phyloP scores from a whole-genome alignment of 2,113 vertebrate genomes.

The Rattus norvegicus region GRCr8 NC_086034.1:45205001-45205500 shows the following conservation, averaged over 20 bases:
- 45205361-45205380: not conserved
- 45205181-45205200: not conserved
- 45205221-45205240: not conserved
- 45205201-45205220: not conserved
- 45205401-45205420: not conserved
- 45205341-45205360: not conserved
- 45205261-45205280: not conserved
- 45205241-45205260: not conserved
- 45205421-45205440: not conserved
- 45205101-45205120: constrained; percentile 33
- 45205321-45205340: constrained; percentile 49
- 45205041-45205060: constrained; percentile 34
- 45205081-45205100: constrained; percentile 49
- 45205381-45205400: constrained; percentile 10
- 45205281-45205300: not conserved
- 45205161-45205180: not conserved
- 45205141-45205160: not conserved
- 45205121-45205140: not conserved
- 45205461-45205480: constrained; percentile 64
- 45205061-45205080: constrained; percentile 32
- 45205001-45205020: constrained; percentile 30
- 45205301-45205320: not conserved
- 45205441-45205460: constrained; percentile 54
- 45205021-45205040: constrained; percentile 29
- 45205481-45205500: constrained; percentile 68